Conservation (phyloP, 2,113 vertebrate genomes). For the Chamaea fasciata region DNA sequence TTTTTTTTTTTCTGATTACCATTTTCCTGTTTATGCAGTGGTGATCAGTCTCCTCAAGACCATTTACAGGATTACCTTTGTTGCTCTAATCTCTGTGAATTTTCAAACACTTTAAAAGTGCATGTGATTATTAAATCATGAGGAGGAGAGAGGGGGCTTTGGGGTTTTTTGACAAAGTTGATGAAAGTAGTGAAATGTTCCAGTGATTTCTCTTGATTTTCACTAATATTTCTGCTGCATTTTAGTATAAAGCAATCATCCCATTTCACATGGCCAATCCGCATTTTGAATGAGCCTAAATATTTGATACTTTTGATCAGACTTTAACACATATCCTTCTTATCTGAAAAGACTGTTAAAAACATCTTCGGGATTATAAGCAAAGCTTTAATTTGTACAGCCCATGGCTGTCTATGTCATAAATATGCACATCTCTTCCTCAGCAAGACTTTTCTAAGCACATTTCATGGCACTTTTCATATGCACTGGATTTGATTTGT, state of each 20-base stretch:
- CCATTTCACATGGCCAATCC: slow-evolving; percentile 34
- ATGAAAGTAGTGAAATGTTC: slow-evolving; percentile 5
- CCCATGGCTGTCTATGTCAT: slow-evolving; percentile 50
- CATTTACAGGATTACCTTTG: background rate
- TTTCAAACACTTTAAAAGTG: slow-evolving; percentile 12
- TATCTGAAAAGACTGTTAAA: slow-evolving; percentile 66
- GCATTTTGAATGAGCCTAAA: slow-evolving; percentile 46
- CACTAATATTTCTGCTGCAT: slow-evolving; percentile 26
- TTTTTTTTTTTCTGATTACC: background rate
- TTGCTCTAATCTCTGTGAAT: background rate
- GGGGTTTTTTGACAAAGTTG: background rate
- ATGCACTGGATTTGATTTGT: slow-evolving; percentile 60
- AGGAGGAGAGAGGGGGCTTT: background rate
- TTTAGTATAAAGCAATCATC: slow-evolving; percentile 38
- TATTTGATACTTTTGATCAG: slow-evolving; percentile 51
- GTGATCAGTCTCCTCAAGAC: background rate
- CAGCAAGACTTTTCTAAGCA: slow-evolving; percentile 54
- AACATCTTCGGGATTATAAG: slow-evolving; percentile 69
- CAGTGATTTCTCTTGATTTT: slow-evolving; percentile 28
- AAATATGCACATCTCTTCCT: slow-evolving; percentile 65
- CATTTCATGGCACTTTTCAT: slow-evolving; percentile 61
- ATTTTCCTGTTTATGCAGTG: background rate
- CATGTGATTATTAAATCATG: slow-evolving; percentile 3
- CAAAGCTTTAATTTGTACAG: slow-evolving; percentile 65
- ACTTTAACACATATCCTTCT: slow-evolving; percentile 56